These are phyloP conservation scores for Phaetusa simplex DNA, from an alignment of 2,113 vertebrate species.

Conservation along the genomic window DNA sequence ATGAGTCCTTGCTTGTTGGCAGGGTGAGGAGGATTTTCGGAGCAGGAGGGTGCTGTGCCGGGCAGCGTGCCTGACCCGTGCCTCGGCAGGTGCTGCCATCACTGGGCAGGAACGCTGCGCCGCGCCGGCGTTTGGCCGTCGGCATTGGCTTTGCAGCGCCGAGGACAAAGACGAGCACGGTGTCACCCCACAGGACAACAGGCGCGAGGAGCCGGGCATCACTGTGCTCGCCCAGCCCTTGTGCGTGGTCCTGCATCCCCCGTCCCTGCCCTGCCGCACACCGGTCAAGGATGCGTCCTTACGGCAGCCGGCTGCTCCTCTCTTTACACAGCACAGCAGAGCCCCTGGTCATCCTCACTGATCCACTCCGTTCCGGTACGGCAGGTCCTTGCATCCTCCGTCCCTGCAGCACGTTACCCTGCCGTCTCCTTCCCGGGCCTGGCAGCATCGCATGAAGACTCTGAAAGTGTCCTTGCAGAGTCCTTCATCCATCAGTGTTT, in stretches of 20 bases:
- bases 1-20: background rate
- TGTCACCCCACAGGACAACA: fast-evolving
- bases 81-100: background rate
- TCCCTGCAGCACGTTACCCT: background rate
- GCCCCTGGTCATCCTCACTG: background rate
- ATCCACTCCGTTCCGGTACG: fast-evolving
- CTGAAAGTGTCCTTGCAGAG: background rate
- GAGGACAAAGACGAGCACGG: background rate
- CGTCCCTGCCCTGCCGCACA: fast-evolving
- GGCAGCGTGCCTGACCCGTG: fast-evolving
- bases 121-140: background rate
- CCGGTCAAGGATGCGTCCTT: background rate
- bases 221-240: background rate
- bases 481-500: background rate
- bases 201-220: fast-evolving
- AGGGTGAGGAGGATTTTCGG: background rate
- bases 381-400: background rate
- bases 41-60: background rate
- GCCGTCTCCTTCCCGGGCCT: background rate
- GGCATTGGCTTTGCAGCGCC: fast-evolving
- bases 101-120: background rate
- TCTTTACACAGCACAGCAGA: background rate
- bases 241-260: background rate
- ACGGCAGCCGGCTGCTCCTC: fast-evolving
- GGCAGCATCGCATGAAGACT: background rate